Percentiles rank a stretch among this genome's conserved stretches.
Conservation (phyloP, 2,888 invertebrate species). For the Phasia obesa region DNA sequence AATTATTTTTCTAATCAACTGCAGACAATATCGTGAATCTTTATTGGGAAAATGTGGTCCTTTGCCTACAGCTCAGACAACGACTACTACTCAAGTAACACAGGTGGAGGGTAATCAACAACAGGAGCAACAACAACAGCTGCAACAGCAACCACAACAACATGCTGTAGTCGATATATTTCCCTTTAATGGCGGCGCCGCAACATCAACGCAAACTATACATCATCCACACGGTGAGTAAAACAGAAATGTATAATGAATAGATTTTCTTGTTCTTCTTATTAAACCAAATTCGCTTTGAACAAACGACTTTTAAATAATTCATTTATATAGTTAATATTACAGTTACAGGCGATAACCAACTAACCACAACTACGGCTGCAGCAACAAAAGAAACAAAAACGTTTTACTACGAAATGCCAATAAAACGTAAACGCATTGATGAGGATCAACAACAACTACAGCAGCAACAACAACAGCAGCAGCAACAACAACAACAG, state of each 20-base stretch:
- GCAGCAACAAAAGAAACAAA: conserved; percentile 79
- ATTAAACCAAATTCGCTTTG: not conserved
- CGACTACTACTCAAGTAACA: conserved; percentile 77
- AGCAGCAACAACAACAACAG: conserved; percentile 49
- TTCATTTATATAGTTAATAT: conserved; percentile 74
- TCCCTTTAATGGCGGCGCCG: conserved; percentile 78
- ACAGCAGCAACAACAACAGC: conserved; percentile 58
- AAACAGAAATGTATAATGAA: not conserved
- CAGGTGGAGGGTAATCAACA: conserved; percentile 76
- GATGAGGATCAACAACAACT: conserved; percentile 76
- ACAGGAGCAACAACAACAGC: conserved; percentile 78
- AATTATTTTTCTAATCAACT: not conserved
- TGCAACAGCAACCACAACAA: conserved; percentile 77
- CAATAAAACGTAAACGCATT: conserved; percentile 78
- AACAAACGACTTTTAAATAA: conserved; percentile 11
- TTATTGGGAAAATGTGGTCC: conserved; percentile 78
- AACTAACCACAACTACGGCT: conserved; percentile 75
- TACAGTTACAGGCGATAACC: conserved; percentile 79
- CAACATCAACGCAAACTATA: conserved; percentile 78
- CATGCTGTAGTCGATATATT: conserved; percentile 79
- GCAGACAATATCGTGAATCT: conserved; percentile 79
- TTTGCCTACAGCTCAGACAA: conserved; percentile 72
- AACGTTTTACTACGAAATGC: conserved; percentile 79
- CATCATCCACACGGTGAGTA: conserved; percentile 80
- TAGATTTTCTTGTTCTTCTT: too few relatives aligned